phyloP scores from a whole-genome alignment of 2,797 vertebrate species.

The Eulemur mongoz region DNA sequence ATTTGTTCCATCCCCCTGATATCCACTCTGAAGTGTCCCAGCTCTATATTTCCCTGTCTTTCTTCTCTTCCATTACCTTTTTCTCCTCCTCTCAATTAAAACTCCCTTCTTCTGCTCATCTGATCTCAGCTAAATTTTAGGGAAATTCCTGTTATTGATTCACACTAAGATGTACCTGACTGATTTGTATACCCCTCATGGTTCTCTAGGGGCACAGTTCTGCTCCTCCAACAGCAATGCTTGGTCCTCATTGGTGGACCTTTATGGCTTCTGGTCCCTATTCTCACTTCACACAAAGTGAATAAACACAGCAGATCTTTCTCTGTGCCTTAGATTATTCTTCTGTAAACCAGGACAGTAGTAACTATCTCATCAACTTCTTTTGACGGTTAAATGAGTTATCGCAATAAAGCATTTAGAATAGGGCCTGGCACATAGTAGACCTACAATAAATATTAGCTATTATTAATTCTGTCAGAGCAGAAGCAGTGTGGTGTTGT shows the following conservation, averaged over 20 bases:
- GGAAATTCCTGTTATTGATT: neutral
- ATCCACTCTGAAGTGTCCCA: neutral
- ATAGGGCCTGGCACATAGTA: neutral
- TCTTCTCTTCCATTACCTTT: neutral
- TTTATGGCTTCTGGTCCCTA: neutral
- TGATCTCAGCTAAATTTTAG: neutral
- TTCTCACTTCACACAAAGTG: neutral
- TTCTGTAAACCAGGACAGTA: neutral
- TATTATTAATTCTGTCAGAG: neutral
- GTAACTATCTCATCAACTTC: neutral
- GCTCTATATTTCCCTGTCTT: neutral
- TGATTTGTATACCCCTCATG: neutral
- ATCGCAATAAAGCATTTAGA: neutral
- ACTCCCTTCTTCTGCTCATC: neutral
- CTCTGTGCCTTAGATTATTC: neutral
- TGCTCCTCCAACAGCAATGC: neutral
- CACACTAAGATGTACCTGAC: neutral
- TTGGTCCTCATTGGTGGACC: neutral
- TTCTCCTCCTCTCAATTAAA: neutral
- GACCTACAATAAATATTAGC: neutral
- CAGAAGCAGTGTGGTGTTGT: neutral
- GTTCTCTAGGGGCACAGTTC: neutral
- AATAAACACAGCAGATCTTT: neutral
- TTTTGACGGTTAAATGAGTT: neutral
- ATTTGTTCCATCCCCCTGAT: neutral